phyloP scores from a whole-genome alignment of 2,888 invertebrate species.

The Sarcophaga carnaria region DNA sequence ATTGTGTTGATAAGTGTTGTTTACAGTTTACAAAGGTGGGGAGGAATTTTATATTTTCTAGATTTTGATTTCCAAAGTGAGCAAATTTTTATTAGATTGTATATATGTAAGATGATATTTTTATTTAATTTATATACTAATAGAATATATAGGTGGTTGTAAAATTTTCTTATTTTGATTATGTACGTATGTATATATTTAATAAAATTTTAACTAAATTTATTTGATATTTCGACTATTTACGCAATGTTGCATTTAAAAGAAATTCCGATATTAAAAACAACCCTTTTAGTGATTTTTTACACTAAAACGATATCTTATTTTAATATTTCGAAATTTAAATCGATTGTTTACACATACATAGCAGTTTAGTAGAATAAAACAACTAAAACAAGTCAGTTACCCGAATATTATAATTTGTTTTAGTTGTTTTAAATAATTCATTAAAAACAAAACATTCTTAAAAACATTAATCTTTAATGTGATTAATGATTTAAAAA shows the following conservation, averaged over 20 bases:
- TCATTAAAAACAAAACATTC: background rate
- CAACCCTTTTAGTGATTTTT: background rate
- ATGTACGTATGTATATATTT: background rate
- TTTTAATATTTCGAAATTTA: no score
- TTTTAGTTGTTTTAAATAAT: no score
- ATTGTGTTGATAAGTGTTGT: background rate
- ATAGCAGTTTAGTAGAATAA: no score
- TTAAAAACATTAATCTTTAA: background rate
- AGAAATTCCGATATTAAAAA: background rate
- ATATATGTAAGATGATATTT: constrained; percentile 6
- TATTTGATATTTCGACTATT: background rate
- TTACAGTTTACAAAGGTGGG: background rate
- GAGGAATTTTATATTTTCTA: background rate
- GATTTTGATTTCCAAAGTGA: background rate
- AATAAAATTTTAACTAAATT: constrained; percentile 33
- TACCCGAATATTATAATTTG: no score
- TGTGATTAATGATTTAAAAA: background rate
- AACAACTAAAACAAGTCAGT: no score
- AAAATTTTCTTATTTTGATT: constrained; percentile 27
- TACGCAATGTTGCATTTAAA: constrained; percentile 24
- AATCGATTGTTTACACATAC: no score
- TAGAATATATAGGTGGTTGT: constrained; percentile 10
- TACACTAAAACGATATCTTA: background rate
- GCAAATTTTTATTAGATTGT: constrained; percentile 13
- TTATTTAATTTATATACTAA: background rate